A percentile compares a stretch with the other conserved stretches of the same genome.
Conservation (phyloP, 2,797 vertebrate species). For the Florisuga fusca region DNA sequence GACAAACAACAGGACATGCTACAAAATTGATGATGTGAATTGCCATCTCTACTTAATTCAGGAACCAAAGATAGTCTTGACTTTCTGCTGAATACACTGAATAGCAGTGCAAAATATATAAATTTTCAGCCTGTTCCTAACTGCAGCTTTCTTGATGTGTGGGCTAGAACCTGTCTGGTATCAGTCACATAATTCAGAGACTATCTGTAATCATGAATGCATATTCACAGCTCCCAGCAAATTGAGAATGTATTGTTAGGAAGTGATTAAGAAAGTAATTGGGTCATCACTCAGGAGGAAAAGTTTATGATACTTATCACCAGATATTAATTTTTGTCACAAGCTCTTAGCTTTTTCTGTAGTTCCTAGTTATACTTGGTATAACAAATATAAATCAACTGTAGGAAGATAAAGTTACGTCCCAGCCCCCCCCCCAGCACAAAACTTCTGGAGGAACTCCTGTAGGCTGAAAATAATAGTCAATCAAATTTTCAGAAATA, state of each 20-base stretch:
- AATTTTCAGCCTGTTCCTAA: neutral
- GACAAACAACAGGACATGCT: neutral
- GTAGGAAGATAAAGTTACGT: neutral
- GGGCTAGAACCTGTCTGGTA: neutral
- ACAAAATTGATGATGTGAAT: neutral
- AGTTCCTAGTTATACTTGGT: neutral
- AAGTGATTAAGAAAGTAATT: conserved; percentile 52
- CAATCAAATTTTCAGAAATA: neutral
- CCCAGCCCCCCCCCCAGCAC: neutral
- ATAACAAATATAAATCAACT: neutral
- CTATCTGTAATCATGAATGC: neutral
- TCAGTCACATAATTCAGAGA: neutral
- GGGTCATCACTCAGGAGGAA: conserved; percentile 25
- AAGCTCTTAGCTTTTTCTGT: neutral
- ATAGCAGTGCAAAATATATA: neutral
- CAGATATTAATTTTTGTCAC: neutral
- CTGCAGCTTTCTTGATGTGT: neutral
- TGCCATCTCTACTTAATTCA: neutral
- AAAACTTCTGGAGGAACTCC: neutral
- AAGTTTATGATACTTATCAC: conserved; percentile 5
- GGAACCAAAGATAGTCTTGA: neutral
- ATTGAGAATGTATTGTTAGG: neutral
- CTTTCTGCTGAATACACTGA: neutral
- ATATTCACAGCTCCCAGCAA: neutral
- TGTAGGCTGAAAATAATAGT: neutral